Percentiles rank a stretch among this genome's conserved stretches.
These are phyloP conservation scores for Drepanosiphum platanoidis DNA, from an alignment of 2,888 invertebrate genomes.

Conservation along the genomic window DNA sequence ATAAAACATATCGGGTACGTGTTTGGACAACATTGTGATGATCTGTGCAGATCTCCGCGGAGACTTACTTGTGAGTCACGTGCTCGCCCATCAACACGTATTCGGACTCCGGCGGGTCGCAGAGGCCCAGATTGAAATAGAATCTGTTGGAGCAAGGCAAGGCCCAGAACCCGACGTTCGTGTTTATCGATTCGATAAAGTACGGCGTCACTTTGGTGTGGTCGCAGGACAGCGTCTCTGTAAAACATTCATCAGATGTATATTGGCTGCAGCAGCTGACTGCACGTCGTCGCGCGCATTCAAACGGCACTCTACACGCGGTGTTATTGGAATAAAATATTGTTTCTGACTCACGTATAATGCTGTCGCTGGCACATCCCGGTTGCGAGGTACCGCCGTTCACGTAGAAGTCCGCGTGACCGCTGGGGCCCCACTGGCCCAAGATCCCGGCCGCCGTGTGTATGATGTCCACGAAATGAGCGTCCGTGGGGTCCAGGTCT, in stretches of 20 bases:
- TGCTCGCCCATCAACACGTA: conserved; percentile 90
- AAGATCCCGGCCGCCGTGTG: conserved; percentile 89
- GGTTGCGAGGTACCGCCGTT: conserved; percentile 90
- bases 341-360: conserved; percentile 79
- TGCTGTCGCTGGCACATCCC: conserved; percentile 82
- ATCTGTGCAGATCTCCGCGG: no score
- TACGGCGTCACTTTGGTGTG: conserved; percentile 91
- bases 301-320: no score
- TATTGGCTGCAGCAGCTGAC: background rate
- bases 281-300: no score
- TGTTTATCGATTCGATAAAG: conserved; percentile 88
- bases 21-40: fast-evolving
- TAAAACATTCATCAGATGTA: background rate
- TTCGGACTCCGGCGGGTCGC: conserved; percentile 80
- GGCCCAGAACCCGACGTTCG: conserved; percentile 83
- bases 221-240: conserved; percentile 88
- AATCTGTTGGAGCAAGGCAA: conserved; percentile 84
- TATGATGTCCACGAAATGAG: conserved; percentile 83
- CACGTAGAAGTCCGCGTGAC: conserved; percentile 89
- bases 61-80: conserved; percentile 77
- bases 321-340: conserved; percentile 6
- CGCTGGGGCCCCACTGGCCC: conserved; percentile 89
- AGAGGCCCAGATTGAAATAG: conserved; percentile 86
- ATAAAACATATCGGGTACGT: background rate
- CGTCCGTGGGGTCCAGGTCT: conserved; percentile 82